Base-by-base conservation (phyloP, 1,140 invertebrate genomes). In the Hylaeus volcanicus region DNA sequence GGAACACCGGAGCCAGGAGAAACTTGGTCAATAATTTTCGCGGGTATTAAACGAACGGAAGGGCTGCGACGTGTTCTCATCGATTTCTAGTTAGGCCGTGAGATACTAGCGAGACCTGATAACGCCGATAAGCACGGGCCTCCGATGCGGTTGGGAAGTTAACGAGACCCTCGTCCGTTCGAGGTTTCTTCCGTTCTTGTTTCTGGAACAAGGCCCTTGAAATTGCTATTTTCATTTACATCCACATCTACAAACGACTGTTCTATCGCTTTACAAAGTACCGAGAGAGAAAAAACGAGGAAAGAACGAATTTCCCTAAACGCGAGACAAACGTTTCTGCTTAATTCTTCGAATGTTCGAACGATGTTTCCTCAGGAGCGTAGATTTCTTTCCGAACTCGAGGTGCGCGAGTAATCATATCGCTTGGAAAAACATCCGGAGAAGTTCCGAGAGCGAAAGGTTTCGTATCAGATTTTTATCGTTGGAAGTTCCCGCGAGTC, bases 21-120 rank as follows among this genome's bases (percentile, higher is more conserved):
- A 60, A 73, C 43, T 58, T 73, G 71, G 71, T 56, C 71, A 61
- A 73, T 73, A 73, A 73, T 73, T 73, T 61, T 61, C 41, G 58
- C 55, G 58, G 43, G 71, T 58, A 73, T 73, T 73, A 73, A 73
- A 58, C 71, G 71, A 9, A 51, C 71, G 58, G 55, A 8, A 58
- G 51, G 43, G 9, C n/a, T 43, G 43, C 15, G 43, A 26, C 71
- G 71, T n/a, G 58, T 61, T 43, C 15, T 51, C 58, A 73, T 73
- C 58, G 71, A 73, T 73, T 73, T 73, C 71, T 61, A 61, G 55
- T 73, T 73, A 45, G 43, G 56, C 53, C 39, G 15, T 37, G 71
- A 73, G 58, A 43, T 48, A 73, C 58, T 37, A 8, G 45, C 65
- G 6, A 1, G 70, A 8, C 55, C 41, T 73, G 58, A 58, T 61